These are phyloP conservation scores for Nymphalis io DNA, from an alignment of 1,140 invertebrate species.

Conservation along the genomic window DNA sequence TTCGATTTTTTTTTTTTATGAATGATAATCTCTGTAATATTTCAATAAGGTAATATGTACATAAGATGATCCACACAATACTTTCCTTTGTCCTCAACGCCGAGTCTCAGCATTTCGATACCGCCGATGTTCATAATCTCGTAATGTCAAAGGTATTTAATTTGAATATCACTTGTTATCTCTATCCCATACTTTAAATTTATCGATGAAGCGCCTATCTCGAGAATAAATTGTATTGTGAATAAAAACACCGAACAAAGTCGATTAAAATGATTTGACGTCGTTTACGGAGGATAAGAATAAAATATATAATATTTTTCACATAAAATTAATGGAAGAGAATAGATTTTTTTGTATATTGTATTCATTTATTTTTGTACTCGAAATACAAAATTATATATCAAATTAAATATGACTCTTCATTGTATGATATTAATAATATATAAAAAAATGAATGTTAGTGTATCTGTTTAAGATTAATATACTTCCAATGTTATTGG, in stretches of 20 bases:
- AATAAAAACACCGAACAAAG: constrained; percentile 38
- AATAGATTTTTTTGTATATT: neutral
- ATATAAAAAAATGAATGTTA: too few relatives aligned
- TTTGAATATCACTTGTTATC: constrained; percentile 78
- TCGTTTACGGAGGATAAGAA: neutral
- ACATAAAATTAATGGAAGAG: neutral
- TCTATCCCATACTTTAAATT: constrained; percentile 65
- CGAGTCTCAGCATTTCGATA: constrained; percentile 57
- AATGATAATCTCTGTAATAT: too few relatives aligned
- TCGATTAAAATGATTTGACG: constrained; percentile 42
- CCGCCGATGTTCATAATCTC: constrained; percentile 75
- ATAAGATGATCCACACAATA: constrained; percentile 47
- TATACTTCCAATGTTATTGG: too few relatives aligned
- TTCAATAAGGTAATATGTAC: too few relatives aligned
- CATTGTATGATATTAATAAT: too few relatives aligned
- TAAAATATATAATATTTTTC: neutral
- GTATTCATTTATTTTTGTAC: too few relatives aligned
- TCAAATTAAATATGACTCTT: too few relatives aligned
- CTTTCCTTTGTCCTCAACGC: constrained; percentile 54
- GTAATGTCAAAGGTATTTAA: constrained; percentile 78
- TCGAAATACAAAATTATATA: too few relatives aligned
- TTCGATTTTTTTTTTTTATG: too few relatives aligned
- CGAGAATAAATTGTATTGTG: constrained; percentile 54
- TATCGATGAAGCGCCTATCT: constrained; percentile 71
- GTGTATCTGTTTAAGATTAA: too few relatives aligned